phyloP scores from a whole-genome alignment of 2,888 invertebrate species.

The Unio pictorum region DNA sequence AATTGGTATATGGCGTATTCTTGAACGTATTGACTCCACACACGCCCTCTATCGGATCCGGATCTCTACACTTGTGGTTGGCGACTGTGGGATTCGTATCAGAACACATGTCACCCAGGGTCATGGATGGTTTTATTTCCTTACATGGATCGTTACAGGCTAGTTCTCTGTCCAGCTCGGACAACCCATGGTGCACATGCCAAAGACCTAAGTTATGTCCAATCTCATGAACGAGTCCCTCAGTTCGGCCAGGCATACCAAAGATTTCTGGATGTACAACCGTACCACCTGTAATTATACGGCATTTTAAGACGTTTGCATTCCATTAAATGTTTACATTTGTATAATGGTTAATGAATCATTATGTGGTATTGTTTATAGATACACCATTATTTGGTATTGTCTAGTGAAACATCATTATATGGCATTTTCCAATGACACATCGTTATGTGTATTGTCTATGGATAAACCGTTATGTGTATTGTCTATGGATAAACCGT shows the following conservation, averaged over 20 bases:
- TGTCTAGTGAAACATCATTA: too few relatives aligned
- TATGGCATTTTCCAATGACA: too few relatives aligned
- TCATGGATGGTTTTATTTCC: conserved; percentile 60
- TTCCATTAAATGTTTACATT: too few relatives aligned
- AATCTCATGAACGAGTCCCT: conserved; percentile 66
- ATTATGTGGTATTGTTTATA: too few relatives aligned
- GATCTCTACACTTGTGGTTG: conserved; percentile 59
- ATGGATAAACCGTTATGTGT: too few relatives aligned
- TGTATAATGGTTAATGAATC: too few relatives aligned
- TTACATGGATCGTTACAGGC: conserved; percentile 60
- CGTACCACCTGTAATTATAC: conserved; percentile 57
- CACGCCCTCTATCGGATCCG: conserved; percentile 22
- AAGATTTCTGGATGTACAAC: conserved; percentile 59
- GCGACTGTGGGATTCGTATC: conserved; percentile 65
- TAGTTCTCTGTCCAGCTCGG: conserved; percentile 43
- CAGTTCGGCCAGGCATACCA: conserved; percentile 47
- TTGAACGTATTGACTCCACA: conserved; percentile 47
- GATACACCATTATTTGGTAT: too few relatives aligned
- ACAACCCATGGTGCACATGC: conserved; percentile 69
- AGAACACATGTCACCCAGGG: conserved; percentile 66
- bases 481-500: too few relatives aligned
- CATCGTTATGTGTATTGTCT: too few relatives aligned
- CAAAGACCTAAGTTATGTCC: conserved; percentile 69
- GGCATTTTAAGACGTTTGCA: not conserved
- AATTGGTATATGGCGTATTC: conserved; percentile 64